Conservation (phyloP, 2,113 vertebrate species). For the Felis catus region F.catus_Fca126_mat1.0 CM031412.1:58962001-58962500, state of each 20-base stretch:
- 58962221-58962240: not conserved
- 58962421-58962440: not conserved
- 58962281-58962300: not conserved
- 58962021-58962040: not conserved
- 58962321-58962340: not conserved
- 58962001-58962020: not conserved
- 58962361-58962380: not conserved
- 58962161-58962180: not conserved
- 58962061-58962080: not conserved
- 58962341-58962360: not conserved
- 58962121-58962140: not conserved
- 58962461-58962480: not conserved
- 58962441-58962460: not conserved
- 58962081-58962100: not conserved
- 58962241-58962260: not conserved
- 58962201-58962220: not conserved
- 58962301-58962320: not conserved
- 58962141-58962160: not conserved
- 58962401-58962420: not conserved
- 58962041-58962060: not conserved
- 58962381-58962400: not conserved
- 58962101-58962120: not conserved
- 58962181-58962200: not conserved
- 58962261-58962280: not conserved
- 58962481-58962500: not conserved